Conservation (phyloP, 2,888 invertebrate genomes). For the Agrochola lota region DNA sequence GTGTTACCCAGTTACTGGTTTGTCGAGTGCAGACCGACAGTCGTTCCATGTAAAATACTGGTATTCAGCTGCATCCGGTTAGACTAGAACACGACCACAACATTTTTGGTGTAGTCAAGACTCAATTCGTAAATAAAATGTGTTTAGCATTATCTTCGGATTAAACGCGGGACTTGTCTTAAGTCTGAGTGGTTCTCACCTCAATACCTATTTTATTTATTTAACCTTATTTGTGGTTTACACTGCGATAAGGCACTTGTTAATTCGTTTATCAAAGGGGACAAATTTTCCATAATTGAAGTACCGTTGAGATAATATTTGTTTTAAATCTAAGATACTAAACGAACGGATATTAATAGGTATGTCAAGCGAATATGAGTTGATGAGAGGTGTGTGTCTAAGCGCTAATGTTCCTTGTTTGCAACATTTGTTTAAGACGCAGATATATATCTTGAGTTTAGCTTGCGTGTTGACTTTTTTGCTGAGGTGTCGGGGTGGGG, state of each 20-base stretch:
- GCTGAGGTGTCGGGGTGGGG: background rate
- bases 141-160: slow-evolving; percentile 24
- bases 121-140: background rate
- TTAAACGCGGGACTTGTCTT: slow-evolving; percentile 7
- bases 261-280: slow-evolving; percentile 27
- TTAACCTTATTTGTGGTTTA: slow-evolving; percentile 29
- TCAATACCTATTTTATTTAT: slow-evolving; percentile 11
- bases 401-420: too few relatives aligned
- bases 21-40: background rate
- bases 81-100: too few relatives aligned
- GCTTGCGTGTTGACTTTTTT: too few relatives aligned
- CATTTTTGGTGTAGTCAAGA: background rate
- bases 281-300: slow-evolving; percentile 24
- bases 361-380: background rate
- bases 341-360: background rate
- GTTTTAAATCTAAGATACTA: background rate
- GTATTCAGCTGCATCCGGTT: too few relatives aligned
- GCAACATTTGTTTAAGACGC: too few relatives aligned
- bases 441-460: too few relatives aligned
- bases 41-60: background rate
- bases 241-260: slow-evolving; percentile 22
- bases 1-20: background rate
- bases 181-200: background rate
- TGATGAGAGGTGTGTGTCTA: too few relatives aligned
- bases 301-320: background rate